phyloP scores from a whole-genome alignment of 1,140 invertebrate species.

The Steinernema khuongi region DNA sequence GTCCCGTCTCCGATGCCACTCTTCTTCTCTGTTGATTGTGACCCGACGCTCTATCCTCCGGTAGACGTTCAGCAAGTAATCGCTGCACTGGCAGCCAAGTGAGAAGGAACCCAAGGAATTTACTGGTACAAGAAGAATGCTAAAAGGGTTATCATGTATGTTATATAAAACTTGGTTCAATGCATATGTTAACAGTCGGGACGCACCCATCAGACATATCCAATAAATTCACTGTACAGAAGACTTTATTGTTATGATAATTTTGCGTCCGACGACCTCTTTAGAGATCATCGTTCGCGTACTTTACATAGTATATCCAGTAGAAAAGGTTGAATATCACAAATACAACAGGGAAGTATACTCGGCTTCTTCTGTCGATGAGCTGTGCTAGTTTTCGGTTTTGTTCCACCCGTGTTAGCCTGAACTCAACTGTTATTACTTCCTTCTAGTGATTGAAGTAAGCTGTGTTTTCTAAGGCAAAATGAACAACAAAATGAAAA shows the following conservation, averaged over 20 bases:
- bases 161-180: no score
- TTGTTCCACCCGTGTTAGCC: constrained; percentile 39
- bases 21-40: not conserved
- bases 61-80: not conserved
- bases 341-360: constrained; percentile 43
- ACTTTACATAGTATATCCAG: constrained; percentile 41
- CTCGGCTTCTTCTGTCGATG: constrained; percentile 39
- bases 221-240: no score
- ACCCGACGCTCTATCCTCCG: not conserved
- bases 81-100: not conserved
- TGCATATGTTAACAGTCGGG: no score
- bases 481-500: no score
- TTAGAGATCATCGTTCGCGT: constrained; percentile 25
- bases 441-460: no score
- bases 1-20: not conserved
- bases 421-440: constrained; percentile 27
- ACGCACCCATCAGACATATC: no score
- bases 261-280: no score
- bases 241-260: no score
- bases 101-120: not conserved
- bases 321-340: constrained; percentile 44
- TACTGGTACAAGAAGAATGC: no score
- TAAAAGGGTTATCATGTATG: no score
- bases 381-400: constrained; percentile 45
- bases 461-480: no score